These are phyloP conservation scores for Dascillus cervinus DNA, from an alignment of 2,888 invertebrate species.

Conservation along the genomic window DNA sequence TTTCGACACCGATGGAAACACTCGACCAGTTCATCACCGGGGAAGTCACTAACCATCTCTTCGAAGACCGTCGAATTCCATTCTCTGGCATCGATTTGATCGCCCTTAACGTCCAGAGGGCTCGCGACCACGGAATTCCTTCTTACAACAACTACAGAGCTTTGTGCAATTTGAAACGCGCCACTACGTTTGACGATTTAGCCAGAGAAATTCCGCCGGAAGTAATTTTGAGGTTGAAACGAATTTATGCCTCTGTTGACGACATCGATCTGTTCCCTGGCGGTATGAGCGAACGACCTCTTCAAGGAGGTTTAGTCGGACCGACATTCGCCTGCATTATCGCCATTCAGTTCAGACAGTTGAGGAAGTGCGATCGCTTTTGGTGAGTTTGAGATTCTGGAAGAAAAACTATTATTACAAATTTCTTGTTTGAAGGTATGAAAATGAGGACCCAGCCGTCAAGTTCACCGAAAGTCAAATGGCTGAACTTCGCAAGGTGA, in stretches of 20 bases:
- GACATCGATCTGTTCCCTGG: constrained; percentile 96
- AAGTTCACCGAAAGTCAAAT: constrained; percentile 81
- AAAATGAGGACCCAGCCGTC: constrained; percentile 71
- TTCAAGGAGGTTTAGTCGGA: constrained; percentile 87
- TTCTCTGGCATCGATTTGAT: constrained; percentile 90
- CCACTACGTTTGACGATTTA: constrained; percentile 78
- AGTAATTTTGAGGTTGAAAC: constrained; percentile 68
- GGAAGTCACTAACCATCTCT: constrained; percentile 90
- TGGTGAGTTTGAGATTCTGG: constrained; percentile 52
- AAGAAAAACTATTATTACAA: constrained; percentile 2
- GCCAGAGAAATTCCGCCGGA: constrained; percentile 79
- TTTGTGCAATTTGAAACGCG: constrained; percentile 81
- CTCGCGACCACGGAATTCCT: constrained; percentile 80
- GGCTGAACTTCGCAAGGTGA: constrained; percentile 79
- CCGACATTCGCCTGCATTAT: constrained; percentile 94
- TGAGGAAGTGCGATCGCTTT: constrained; percentile 89
- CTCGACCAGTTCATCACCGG: constrained; percentile 90
- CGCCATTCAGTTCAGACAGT: constrained; percentile 85
- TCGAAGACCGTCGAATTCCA: constrained; percentile 81
- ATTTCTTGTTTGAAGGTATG: constrained; percentile 54
- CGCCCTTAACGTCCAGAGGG: constrained; percentile 84
- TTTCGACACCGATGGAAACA: constrained; percentile 88
- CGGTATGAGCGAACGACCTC: constrained; percentile 80
- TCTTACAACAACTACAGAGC: constrained; percentile 88
- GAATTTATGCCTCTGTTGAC: constrained; percentile 81